A percentile compares a stretch with the other conserved stretches of the same genome.
Evolutionary conservation across 2,888 invertebrate genomes (phyloP).

Genomic region (Drosophila antonietae): DNA sequence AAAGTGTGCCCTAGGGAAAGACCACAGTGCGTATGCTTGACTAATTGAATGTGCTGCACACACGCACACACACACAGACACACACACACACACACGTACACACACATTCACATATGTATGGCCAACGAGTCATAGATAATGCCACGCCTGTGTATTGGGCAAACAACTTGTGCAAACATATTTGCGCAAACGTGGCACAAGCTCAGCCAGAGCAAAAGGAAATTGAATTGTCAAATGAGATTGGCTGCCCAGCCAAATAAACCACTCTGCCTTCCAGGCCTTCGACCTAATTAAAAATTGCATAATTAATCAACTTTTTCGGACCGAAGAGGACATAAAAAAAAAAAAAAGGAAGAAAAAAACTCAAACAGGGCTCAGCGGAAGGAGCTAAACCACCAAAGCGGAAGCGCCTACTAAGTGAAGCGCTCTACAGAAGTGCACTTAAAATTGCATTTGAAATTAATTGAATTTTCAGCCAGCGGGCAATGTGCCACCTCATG

Average conservation of each 20-base stretch:
- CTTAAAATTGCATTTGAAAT: constrained; percentile 75
- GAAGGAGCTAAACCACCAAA: constrained; percentile 36
- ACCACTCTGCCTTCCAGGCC: constrained; percentile 22
- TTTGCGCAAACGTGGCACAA: constrained; percentile 28
- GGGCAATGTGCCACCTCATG: constrained; percentile 13
- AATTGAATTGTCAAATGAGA: constrained; percentile 68
- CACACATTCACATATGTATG: constrained; percentile 4
- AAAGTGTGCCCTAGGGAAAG: constrained; percentile 46
- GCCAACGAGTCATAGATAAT: constrained; percentile 48
- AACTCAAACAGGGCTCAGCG: constrained; percentile 27
- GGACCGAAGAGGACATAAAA: constrained; percentile 13
- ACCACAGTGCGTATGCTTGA: constrained; percentile 50
- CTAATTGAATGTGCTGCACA: constrained; percentile 66
- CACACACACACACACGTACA: background rate
- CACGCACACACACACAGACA: constrained; percentile 1
- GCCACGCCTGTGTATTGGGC: constrained; percentile 32
- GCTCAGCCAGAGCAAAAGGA: constrained; percentile 39
- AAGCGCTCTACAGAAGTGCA: constrained; percentile 62
- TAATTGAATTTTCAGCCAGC: constrained; percentile 65
- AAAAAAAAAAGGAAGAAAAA: constrained; percentile 1
- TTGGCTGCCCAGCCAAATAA: constrained; percentile 29
- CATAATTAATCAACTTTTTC: constrained; percentile 72
- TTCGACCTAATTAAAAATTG: constrained; percentile 73
- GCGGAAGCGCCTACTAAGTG: constrained; percentile 68
- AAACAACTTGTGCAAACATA: constrained; percentile 46